Evolutionary conservation across 2,888 invertebrate species (phyloP), one percentile per base, ranked within the genome.

Genomic region (Drosophila histrio): DNA sequence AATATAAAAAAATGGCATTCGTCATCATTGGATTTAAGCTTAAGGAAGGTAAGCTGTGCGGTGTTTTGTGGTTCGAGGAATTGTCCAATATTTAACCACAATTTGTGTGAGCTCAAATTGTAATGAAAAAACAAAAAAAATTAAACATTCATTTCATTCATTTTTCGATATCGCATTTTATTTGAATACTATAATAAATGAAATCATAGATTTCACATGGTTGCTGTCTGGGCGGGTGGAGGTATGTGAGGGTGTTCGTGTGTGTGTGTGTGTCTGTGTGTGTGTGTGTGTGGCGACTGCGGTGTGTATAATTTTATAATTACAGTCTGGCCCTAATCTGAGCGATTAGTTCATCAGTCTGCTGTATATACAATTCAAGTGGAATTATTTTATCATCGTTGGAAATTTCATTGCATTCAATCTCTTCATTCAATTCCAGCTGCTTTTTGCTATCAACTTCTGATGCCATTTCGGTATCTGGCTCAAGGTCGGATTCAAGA

Each of bases 271-370:
- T n/a, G n/a, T n/a, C n/a, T n/a, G n/a, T n/a, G n/a, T n/a, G n/a
- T n/a, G n/a, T n/a, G n/a, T 30, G 30, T n/a, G 4, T 30, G 30
- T n/a, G n/a, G 11, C 2, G 11, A 30, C 6, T 32, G 5, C 2
- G 11, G 13, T 32, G 5, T 6, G 11, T 32, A n/a, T 30, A 11
- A 28, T 30, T 30, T n/a, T 1, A 5, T 11, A 0, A n/a, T 49
- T 43, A 21, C 11, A 52, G 17, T 15, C 1, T 2, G 1, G 34
- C n/a, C 21, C 6, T 26, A n/a, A 62, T 15, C 7, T 56, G 38
- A 1, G 39, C 39, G 5, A 62, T 62, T 6, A 57, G 15, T 1
- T 62, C 47, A 7, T 56, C 61, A 11, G 61, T 62, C 24, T 62
- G 39, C 11, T 62, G 30, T 8, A 62, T 8, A 9, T 15, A 34